phyloP scores from a whole-genome alignment of 2,888 invertebrate species.

The Calameuta pallipes region DNA sequence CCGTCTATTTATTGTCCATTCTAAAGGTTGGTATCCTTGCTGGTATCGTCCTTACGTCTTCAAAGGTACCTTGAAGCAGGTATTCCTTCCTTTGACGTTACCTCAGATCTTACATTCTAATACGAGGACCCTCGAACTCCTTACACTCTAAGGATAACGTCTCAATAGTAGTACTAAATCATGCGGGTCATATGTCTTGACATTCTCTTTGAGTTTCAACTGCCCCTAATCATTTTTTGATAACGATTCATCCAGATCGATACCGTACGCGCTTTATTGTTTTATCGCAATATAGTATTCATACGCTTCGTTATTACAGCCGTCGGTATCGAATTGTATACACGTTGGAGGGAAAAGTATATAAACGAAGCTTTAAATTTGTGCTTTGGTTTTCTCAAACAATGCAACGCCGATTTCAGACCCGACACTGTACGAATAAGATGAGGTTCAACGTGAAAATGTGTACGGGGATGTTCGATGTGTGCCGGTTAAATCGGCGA shows the following conservation, averaged over 20 bases:
- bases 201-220: background rate
- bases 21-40: background rate
- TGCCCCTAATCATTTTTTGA: background rate
- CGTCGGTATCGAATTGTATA: background rate
- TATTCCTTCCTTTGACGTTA: background rate
- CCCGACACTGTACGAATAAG: background rate
- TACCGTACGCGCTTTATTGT: background rate
- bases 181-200: background rate
- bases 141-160: background rate
- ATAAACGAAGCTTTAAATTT: slow-evolving; percentile 2
- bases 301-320: background rate
- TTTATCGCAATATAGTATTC: background rate
- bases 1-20: slow-evolving; percentile 54
- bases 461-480: slow-evolving; percentile 7
- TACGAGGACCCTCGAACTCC: background rate
- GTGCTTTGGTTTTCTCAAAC: slow-evolving; percentile 1
- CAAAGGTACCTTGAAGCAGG: background rate
- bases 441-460: background rate
- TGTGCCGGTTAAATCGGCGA: slow-evolving; percentile 8
- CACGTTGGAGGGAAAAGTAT: slow-evolving; percentile 24
- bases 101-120: background rate
- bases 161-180: background rate
- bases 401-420: background rate
- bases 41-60: background rate
- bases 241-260: background rate